These are phyloP conservation scores for Whitmania pigra DNA, from an alignment of 1,140 invertebrate species.

Conservation along the genomic window DNA sequence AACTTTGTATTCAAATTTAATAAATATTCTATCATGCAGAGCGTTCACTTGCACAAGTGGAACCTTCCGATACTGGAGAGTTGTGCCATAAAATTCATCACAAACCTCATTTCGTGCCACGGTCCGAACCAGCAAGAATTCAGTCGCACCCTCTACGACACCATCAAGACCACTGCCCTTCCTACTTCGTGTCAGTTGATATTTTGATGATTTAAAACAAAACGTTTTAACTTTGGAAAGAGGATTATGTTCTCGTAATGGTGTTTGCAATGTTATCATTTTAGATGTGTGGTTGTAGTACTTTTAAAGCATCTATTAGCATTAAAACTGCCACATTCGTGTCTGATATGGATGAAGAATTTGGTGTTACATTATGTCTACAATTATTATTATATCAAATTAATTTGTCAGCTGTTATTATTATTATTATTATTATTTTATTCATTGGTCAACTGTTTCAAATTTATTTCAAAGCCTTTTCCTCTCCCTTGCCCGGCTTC, in stretches of 20 bases:
- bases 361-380: too few species aligned
- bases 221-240: too few species aligned
- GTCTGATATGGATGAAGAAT: too few species aligned
- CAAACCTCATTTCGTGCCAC: constrained; percentile 66
- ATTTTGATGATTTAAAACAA: too few species aligned
- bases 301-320: too few species aligned
- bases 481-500: constrained; percentile 62
- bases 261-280: too few species aligned
- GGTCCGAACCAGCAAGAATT: constrained; percentile 67
- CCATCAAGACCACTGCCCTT: constrained; percentile 43
- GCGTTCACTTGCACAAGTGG: constrained; percentile 23
- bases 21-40: constrained; percentile 23
- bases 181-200: neutral
- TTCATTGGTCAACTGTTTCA: neutral
- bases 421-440: neutral
- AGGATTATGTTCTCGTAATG: too few species aligned
- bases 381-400: neutral
- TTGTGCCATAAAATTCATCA: constrained; percentile 41
- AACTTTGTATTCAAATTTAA: too few species aligned
- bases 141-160: constrained; percentile 60
- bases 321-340: too few species aligned
- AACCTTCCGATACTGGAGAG: constrained; percentile 30
- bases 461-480: neutral
- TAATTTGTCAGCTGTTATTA: too few species aligned
- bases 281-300: too few species aligned